phyloP scores from a whole-genome alignment of 2,113 vertebrate genomes.

The Orycteropus afer region DNA sequence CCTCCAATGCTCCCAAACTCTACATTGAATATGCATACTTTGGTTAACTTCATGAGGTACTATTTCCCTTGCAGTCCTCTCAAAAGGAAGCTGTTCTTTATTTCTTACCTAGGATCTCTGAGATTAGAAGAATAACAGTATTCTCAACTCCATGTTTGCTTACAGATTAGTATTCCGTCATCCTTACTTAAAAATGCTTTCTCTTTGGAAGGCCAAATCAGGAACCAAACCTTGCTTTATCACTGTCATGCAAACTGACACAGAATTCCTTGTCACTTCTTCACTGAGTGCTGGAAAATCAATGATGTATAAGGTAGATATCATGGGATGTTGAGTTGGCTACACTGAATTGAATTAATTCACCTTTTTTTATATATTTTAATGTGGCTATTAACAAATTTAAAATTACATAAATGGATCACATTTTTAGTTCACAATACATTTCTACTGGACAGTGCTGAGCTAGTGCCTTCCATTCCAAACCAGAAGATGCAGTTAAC shows the following conservation, averaged over 20 bases:
- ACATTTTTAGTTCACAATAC: background rate
- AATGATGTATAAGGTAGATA: slow-evolving; percentile 36
- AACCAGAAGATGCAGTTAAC: background rate
- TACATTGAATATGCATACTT: background rate
- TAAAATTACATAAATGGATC: background rate
- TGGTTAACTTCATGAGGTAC: background rate
- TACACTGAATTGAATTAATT: background rate
- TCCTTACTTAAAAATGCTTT: slow-evolving; percentile 24
- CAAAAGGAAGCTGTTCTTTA: background rate
- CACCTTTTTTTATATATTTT: no score
- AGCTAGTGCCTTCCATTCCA: background rate
- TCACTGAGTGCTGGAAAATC: background rate
- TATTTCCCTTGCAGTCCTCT: background rate
- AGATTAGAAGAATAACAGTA: background rate
- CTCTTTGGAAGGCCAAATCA: background rate
- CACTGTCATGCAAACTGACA: background rate
- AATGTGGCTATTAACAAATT: background rate
- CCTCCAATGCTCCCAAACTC: background rate
- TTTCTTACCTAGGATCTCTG: slow-evolving; percentile 21
- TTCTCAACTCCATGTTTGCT: background rate
- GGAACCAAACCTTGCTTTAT: background rate
- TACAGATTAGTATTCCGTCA: background rate
- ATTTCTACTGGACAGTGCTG: background rate
- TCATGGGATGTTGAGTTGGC: background rate
- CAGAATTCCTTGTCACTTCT: background rate